Base-by-base conservation (phyloP, 2,797 vertebrate species). In the Enteromius mattozi region DNA sequence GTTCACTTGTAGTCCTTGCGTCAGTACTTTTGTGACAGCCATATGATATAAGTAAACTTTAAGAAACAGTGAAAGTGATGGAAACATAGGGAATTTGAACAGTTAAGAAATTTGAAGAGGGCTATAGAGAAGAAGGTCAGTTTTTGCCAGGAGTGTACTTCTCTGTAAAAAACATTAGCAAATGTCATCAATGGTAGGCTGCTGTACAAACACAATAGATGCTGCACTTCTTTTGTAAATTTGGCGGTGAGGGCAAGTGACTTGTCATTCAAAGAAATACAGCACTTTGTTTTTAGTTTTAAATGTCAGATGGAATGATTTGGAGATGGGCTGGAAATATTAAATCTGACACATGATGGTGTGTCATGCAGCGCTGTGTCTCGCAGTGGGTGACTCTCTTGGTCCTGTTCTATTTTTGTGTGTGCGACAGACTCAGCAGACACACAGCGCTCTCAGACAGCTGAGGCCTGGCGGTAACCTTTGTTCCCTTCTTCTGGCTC, bases 321-420 rank as follows among this genome's bases (percentile, higher is more conserved):
- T 33, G 66, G 49, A 2, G 6, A 61, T 51, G 45, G 78, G 49
- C 10, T 59, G 27, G 79, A 33, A 30, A 54, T 54, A 81, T 33
- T 74, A 13, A 19, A 45, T 65, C 35, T 70, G 30, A 40, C 68
- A 66, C 51, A 35, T 87, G 63, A 54, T 80, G 47, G 77, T 63
- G 72, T 82, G 81, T 66, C 83, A 79, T 56, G 49, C 42, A 78
- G 56, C 0, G 21, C 37, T 74, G 9, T 79, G 19, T 54, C 70
- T 76, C 42, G 37, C 24, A 71, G 78, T 83, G 82, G 84, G 69
- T 59, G 82, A 74, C 45, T 80, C 35, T 79, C 13, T 68, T 19
- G 24, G 81, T 76, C 72, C 30, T 49, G 21, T 72, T 83, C 84
- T 87, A 75, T 89, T 86, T 87, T 70, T 81, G 70, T 80, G 49